phyloP scores from a whole-genome alignment of 2,797 vertebrate genomes.

The Micropoecilia bifurca region DNA sequence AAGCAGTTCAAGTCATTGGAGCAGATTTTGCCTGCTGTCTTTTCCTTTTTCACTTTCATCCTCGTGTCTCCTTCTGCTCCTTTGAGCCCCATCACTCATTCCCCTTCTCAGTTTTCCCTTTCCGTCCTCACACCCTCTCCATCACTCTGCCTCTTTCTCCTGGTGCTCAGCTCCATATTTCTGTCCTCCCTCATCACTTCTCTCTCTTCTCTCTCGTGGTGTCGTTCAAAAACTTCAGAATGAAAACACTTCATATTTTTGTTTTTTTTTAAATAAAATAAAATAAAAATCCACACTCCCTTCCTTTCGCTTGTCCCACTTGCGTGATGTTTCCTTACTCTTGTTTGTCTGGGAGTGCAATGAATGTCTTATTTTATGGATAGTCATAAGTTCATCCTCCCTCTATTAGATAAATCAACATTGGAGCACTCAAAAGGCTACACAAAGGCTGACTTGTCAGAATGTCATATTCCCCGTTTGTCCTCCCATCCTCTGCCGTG shows the following conservation, averaged over 20 bases:
- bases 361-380: slow-evolving; percentile 65
- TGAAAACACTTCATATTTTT: slow-evolving; percentile 58
- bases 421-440: slow-evolving; percentile 59
- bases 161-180: slow-evolving; percentile 66
- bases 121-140: slow-evolving; percentile 70
- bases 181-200: slow-evolving; percentile 69
- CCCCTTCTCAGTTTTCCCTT: slow-evolving; percentile 67
- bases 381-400: slow-evolving; percentile 57
- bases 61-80: slow-evolving; percentile 59
- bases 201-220: slow-evolving; percentile 50
- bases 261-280: background rate
- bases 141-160: slow-evolving; percentile 58
- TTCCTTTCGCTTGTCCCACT: slow-evolving; percentile 33
- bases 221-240: slow-evolving; percentile 46
- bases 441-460: slow-evolving; percentile 39
- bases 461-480: slow-evolving; percentile 62
- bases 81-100: slow-evolving; percentile 71
- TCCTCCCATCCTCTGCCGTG: slow-evolving; percentile 43
- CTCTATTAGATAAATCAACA: slow-evolving; percentile 70
- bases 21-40: slow-evolving; percentile 74
- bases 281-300: slow-evolving; percentile 8
- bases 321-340: slow-evolving; percentile 33
- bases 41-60: slow-evolving; percentile 69
- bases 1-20: slow-evolving; percentile 67
- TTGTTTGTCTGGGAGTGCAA: slow-evolving; percentile 51